These are phyloP conservation scores for Sylvia borin DNA, from an alignment of 2,797 vertebrate species.

Conservation along the genomic window DNA sequence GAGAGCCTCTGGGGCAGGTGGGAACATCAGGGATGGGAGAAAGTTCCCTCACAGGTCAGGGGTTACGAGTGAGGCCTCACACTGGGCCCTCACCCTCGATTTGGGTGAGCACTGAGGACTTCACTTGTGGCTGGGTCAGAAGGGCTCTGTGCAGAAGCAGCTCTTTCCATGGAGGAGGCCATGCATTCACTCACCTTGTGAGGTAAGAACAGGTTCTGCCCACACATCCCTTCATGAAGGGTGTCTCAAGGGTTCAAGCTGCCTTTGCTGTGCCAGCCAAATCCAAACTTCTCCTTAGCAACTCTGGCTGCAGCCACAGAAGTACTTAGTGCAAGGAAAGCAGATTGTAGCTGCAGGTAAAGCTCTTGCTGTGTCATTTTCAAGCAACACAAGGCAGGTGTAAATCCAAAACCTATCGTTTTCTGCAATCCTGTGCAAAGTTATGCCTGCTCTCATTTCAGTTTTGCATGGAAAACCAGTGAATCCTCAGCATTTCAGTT, in stretches of 20 bases:
- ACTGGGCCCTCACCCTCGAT: background rate
- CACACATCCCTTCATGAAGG: background rate
- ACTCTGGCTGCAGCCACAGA: background rate
- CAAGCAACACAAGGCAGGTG: background rate
- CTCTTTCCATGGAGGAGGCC: background rate
- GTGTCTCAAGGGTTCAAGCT: background rate
- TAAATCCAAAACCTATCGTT: fast-evolving
- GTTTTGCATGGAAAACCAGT: background rate
- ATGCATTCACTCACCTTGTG: background rate
- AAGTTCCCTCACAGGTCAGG: background rate
- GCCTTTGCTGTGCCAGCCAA: background rate
- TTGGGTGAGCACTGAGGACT: background rate
- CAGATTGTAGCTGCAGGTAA: background rate
- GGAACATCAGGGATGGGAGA: background rate
- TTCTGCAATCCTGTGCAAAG: background rate
- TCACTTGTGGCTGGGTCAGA: background rate
- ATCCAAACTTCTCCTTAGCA: background rate
- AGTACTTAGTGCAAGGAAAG: background rate
- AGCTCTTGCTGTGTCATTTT: background rate
- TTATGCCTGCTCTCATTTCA: background rate
- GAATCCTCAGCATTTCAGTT: background rate
- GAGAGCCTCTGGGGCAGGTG: background rate
- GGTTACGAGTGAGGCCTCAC: background rate
- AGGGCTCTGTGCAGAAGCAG: background rate
- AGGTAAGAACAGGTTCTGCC: background rate